phyloP scores from a whole-genome alignment of 2,797 vertebrate species.

The Cuniculus paca region DNA sequence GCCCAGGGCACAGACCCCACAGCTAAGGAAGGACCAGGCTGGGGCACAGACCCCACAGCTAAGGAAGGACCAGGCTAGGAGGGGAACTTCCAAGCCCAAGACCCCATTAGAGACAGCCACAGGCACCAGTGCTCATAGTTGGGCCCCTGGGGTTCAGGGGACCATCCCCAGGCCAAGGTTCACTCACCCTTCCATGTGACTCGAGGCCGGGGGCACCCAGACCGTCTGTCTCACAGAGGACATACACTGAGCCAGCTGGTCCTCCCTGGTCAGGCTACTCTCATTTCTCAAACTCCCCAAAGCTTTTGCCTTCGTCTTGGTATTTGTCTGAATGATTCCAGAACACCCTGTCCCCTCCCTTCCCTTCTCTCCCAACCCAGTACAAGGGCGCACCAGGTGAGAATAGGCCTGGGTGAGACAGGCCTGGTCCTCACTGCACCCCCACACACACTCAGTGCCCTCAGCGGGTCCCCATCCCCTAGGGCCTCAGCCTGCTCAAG shows the following conservation, averaged over 20 bases:
- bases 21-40: background rate
- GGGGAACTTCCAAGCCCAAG: background rate
- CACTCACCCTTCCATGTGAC: background rate
- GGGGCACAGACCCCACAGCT: background rate
- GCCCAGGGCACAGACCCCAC: background rate
- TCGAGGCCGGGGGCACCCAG: background rate
- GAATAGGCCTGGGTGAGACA: background rate
- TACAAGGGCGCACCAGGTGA: background rate
- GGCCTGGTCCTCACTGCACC: background rate
- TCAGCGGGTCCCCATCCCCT: background rate
- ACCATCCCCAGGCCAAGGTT: background rate
- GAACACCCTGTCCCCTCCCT: background rate
- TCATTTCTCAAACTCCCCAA: background rate
- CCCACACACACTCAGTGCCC: too few relatives aligned
- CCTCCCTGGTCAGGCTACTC: background rate
- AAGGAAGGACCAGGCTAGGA: background rate
- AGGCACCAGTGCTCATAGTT: background rate
- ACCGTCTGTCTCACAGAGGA: background rate
- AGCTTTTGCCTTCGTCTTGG: background rate
- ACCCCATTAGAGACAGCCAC: background rate
- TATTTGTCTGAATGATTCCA: background rate
- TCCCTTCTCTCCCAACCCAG: background rate
- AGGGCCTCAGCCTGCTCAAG: background rate
- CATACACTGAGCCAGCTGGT: background rate
- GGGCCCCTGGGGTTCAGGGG: background rate